Percentiles rank a stretch among this genome's conserved stretches.
phyloP scores from a whole-genome alignment of 2,113 vertebrate genomes.

The Sebastes fasciatus region DNA sequence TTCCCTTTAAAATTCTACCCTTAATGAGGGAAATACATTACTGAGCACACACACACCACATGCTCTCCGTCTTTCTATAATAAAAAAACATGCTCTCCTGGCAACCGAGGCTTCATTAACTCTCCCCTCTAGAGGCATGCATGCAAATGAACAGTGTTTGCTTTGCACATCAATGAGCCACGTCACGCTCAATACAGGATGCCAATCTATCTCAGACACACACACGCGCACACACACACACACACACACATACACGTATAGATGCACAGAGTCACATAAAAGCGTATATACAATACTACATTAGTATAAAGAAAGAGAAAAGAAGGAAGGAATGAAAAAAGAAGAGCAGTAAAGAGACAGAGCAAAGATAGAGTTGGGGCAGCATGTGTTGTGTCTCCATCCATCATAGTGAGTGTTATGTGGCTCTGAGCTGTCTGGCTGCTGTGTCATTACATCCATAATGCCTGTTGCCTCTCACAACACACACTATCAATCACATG shows the following conservation, averaged over 20 bases:
- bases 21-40: conserved; percentile 61
- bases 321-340: neutral
- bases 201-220: conserved; percentile 35
- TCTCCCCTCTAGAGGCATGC: conserved; percentile 66
- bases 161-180: conserved; percentile 77
- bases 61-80: conserved; percentile 37
- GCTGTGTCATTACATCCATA: conserved; percentile 82
- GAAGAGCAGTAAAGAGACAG: conserved; percentile 16
- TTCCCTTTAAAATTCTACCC: conserved; percentile 32
- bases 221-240: conserved; percentile 7
- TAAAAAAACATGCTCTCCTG: conserved; percentile 66
- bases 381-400: conserved; percentile 61
- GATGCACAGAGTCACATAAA: conserved; percentile 16
- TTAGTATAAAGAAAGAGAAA: neutral
- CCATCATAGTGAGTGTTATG: conserved; percentile 72
- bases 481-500: conserved; percentile 69
- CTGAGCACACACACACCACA: conserved; percentile 34
- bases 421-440: conserved; percentile 77
- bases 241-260: conserved; percentile 13
- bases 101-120: conserved; percentile 76
- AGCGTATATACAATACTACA: neutral
- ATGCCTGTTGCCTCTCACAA: conserved; percentile 75
- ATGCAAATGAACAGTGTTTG: conserved; percentile 78
- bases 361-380: conserved; percentile 53
- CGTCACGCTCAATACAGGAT: conserved; percentile 54